Conservation (phyloP, 2,113 vertebrate species). For the Geothlypis trichas region DNA sequence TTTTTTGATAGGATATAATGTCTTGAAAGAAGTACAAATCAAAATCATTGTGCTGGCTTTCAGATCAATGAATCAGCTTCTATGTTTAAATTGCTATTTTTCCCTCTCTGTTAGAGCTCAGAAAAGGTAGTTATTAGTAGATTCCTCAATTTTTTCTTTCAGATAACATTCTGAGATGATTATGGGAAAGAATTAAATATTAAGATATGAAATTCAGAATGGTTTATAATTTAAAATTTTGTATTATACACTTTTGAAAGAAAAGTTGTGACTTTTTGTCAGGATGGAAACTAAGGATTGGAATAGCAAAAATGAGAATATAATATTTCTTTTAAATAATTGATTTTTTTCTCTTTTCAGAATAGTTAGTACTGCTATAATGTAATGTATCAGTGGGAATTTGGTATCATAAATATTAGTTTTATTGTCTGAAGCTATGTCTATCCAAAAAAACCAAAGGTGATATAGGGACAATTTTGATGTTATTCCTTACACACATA, state of each 20-base stretch:
- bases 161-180: not conserved
- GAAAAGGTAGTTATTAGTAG: not conserved
- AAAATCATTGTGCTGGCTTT: not conserved
- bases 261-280: not conserved
- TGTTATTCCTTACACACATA: not conserved
- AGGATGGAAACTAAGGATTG: not conserved
- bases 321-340: not conserved
- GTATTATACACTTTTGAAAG: not conserved
- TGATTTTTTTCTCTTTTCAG: not conserved
- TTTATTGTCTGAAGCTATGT: not conserved
- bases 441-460: not conserved
- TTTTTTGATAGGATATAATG: not conserved
- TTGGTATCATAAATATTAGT: not conserved
- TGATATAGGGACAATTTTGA: not conserved
- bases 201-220: not conserved
- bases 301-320: not conserved
- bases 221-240: not conserved
- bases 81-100: not conserved
- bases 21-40: not conserved
- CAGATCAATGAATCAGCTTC: not conserved
- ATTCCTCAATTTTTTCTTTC: not conserved
- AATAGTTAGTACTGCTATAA: not conserved
- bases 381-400: not conserved
- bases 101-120: not conserved
- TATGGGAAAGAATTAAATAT: not conserved